Percentiles rank a stretch among this genome's conserved stretches.
Conservation (phyloP, 2,113 vertebrate species). For the Epinephelus cyanopodus region DNA sequence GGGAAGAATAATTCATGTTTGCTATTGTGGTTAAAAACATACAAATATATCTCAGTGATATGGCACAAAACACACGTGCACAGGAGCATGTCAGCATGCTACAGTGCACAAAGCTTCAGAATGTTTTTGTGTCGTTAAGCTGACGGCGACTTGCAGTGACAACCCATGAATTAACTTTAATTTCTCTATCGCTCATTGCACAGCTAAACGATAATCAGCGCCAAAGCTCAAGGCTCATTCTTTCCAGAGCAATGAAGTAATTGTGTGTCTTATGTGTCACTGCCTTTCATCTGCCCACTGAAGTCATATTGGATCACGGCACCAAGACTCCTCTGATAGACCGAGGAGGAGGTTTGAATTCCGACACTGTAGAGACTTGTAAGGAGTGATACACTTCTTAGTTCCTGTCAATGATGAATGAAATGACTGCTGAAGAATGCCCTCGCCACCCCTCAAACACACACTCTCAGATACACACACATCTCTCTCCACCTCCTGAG, state of each 20-base stretch:
- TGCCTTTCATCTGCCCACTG: slow-evolving; percentile 10
- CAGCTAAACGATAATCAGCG: neutral
- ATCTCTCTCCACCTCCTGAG: neutral
- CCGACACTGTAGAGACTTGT: slow-evolving; percentile 74
- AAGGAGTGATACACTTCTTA: slow-evolving; percentile 52
- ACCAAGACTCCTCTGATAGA: neutral
- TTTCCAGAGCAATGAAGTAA: neutral
- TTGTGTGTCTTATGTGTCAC: slow-evolving; percentile 7
- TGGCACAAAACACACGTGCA: neutral
- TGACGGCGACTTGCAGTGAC: too few relatives aligned
- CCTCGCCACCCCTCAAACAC: slow-evolving; percentile 9
- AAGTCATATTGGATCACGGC: neutral
- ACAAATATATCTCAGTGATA: too few relatives aligned
- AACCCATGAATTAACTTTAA: neutral
- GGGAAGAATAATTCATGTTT: neutral
- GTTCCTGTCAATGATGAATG: slow-evolving; percentile 58
- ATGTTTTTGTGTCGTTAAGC: neutral
- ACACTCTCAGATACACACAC: slow-evolving; percentile 2
- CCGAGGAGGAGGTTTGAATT: slow-evolving; percentile 45
- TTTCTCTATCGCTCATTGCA: neutral
- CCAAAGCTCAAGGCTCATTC: neutral
- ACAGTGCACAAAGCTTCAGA: too few relatives aligned
- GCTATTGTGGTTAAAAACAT: neutral
- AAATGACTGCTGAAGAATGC: slow-evolving; percentile 60
- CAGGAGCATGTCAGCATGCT: neutral